These are phyloP conservation scores for Macaria notata DNA, from an alignment of 2,888 invertebrate species.

Conservation along the genomic window DNA sequence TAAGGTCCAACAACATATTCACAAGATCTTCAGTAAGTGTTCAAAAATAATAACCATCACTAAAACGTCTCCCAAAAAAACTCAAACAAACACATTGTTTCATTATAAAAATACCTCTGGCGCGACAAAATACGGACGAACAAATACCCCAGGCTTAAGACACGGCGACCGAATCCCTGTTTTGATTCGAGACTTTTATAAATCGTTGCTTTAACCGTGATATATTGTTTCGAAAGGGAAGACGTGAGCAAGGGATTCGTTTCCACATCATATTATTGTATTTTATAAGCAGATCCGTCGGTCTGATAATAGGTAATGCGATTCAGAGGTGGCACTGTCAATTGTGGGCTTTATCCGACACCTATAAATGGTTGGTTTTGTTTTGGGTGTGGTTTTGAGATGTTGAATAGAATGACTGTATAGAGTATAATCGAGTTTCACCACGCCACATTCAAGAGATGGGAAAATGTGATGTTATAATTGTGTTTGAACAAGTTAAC, in stretches of 20 bases:
- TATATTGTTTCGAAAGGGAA: slow-evolving; percentile 49
- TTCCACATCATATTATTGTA: slow-evolving; percentile 44
- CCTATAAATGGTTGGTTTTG: slow-evolving; percentile 22
- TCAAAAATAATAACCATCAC: background rate
- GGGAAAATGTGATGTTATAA: too few relatives aligned
- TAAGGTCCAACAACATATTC: too few relatives aligned
- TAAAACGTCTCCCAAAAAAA: background rate
- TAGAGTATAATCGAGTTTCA: too few relatives aligned
- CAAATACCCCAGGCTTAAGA: slow-evolving; percentile 37
- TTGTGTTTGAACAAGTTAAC: too few relatives aligned
- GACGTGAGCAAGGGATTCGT: slow-evolving; percentile 39
- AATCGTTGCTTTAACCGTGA: slow-evolving; percentile 50
- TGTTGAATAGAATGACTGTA: background rate
- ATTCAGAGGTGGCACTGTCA: slow-evolving; percentile 28
- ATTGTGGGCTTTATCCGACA: slow-evolving; percentile 18
- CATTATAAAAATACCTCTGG: slow-evolving; percentile 32
- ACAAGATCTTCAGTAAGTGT: too few relatives aligned
- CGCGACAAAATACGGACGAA: slow-evolving; percentile 34
- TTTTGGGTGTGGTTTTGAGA: slow-evolving; percentile 8
- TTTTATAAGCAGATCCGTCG: slow-evolving; percentile 35
- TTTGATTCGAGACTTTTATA: slow-evolving; percentile 54
- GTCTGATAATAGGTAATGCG: slow-evolving; percentile 25
- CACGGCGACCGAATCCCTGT: slow-evolving; percentile 43
- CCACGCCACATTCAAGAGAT: too few relatives aligned
- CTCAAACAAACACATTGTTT: slow-evolving; percentile 12